Evolutionary conservation across 2,888 invertebrate genomes (phyloP), one percentile per base, ranked within the genome.

Genomic region (Ennomos erosarius): DNA sequence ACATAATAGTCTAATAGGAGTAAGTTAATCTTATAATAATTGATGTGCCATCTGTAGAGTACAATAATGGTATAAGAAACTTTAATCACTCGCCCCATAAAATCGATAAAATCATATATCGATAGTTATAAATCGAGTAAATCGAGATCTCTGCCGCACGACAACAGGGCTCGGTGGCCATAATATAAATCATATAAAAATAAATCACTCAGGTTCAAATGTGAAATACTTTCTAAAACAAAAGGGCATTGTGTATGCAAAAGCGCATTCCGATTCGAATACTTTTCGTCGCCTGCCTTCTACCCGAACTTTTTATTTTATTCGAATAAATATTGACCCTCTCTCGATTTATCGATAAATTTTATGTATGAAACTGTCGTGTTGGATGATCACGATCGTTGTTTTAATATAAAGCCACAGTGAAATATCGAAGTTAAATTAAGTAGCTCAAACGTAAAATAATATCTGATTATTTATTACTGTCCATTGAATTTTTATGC

Each of bases 171-270:
- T 68, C 69, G 71, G 75, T 76, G 79, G 79, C 76, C 75, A 74
- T 73, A 66, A 76, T 84, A 88, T 90, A 88, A 90, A 89, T 90
- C 89, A 91, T 88, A 85, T 78, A 86, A 88, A 89, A 89, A 90
- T 88, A 92, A 90, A 90, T 91, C 90, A 87, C 79, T 87, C 85
- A 82, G 82, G 82, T 85, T 84, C 81, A 84, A 85, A 90, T 90
- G 90, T 90, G 91, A 91, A 91, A 91, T 90, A 90, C 89, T 91
- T 88, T 89, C 90, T 88, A 88, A 89, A 91, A 92, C 91, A 90
- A 92, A 90, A 89, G 89, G 76, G 87, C 85, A 90, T 91, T 90
- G 91, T 90, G 85, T 82, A 92, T 89, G 90, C 90, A 88, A 89
- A 89, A 89, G 87, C 83, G 88, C 89, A 91, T 91, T 89, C 90